A percentile compares a stretch with the other conserved stretches of the same genome.
phyloP scores from a whole-genome alignment of 2,113 vertebrate species.

The Nothocercus julius region DNA sequence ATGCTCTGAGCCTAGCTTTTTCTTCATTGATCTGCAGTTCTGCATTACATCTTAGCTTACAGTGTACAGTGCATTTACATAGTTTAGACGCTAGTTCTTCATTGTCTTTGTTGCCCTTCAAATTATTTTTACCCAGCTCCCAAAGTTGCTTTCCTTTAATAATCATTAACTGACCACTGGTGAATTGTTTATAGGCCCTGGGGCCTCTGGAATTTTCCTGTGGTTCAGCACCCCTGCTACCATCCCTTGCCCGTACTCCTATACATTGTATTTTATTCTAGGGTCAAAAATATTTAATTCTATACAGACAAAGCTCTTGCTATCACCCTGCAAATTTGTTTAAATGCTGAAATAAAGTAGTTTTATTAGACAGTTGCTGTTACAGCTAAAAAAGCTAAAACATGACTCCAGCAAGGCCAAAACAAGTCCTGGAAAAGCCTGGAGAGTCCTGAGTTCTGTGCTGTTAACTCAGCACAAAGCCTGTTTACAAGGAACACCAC shows the following conservation, averaged over 20 bases:
- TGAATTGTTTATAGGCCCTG: background rate
- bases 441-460: background rate
- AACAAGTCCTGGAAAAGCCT: background rate
- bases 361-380: background rate
- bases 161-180: background rate
- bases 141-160: background rate
- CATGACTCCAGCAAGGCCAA: background rate
- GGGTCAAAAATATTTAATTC: background rate
- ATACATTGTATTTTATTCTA: background rate
- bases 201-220: background rate
- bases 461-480: background rate
- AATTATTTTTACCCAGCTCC: background rate
- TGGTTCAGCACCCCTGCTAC: background rate
- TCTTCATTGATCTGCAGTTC: background rate
- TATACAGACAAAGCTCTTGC: fast-evolving
- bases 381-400: background rate
- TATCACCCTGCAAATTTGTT: background rate
- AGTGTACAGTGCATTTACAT: background rate
- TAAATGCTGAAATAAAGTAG: background rate
- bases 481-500: background rate
- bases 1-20: background rate
- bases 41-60: background rate
- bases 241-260: fast-evolving
- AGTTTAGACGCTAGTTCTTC: fast-evolving
- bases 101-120: background rate